phyloP scores from a whole-genome alignment of 2,797 vertebrate species.

The Ficedula albicollis region DNA sequence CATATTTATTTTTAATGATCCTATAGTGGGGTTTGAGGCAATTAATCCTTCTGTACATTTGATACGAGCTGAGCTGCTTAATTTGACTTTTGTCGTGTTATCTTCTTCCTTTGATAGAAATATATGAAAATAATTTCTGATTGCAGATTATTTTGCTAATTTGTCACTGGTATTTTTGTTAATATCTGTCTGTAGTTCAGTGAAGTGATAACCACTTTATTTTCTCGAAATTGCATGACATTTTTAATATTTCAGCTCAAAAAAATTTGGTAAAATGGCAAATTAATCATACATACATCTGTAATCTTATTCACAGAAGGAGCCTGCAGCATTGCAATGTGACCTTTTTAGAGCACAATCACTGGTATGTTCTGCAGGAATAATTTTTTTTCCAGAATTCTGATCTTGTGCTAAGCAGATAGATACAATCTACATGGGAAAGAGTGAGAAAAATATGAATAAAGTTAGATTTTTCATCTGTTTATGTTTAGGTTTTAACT shows the following conservation, averaged over 20 bases:
- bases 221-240: neutral
- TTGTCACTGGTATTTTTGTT: neutral
- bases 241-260: neutral
- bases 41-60: accelerated
- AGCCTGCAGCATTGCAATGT: neutral
- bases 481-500: neutral
- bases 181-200: neutral
- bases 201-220: neutral
- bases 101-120: neutral
- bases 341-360: conserved; percentile 6
- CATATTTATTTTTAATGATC: neutral
- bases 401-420: neutral
- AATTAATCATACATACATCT: neutral
- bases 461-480: neutral
- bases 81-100: neutral
- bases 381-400: neutral
- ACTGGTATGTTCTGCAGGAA: neutral
- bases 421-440: neutral
- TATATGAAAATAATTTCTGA: neutral
- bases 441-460: neutral
- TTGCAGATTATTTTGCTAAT: neutral
- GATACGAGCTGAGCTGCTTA: neutral
- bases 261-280: neutral
- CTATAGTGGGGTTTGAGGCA: neutral
- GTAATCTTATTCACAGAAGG: neutral